Evolutionary conservation across 2,113 vertebrate genomes (phyloP).

Genomic region (Pseudonaja textilis): DNA sequence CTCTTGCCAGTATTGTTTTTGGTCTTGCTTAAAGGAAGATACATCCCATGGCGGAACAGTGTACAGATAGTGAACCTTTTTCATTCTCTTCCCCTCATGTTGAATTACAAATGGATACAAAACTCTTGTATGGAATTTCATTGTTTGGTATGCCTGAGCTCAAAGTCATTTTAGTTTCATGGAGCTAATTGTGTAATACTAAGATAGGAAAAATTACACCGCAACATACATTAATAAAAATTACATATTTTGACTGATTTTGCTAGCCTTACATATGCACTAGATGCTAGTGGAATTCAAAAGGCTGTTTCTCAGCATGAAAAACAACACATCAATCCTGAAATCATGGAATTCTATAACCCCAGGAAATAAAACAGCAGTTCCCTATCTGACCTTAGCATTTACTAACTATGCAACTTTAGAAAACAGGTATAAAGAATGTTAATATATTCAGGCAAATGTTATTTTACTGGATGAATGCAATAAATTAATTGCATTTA

Average conservation of each 20-base stretch:
- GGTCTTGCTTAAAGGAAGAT: neutral
- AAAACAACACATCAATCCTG: neutral
- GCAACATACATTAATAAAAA: neutral
- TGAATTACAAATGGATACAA: neutral
- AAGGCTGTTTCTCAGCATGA: neutral
- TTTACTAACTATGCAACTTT: neutral
- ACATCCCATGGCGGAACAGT: neutral
- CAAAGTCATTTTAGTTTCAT: neutral
- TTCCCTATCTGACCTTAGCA: neutral
- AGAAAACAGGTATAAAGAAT: neutral
- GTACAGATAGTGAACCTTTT: neutral
- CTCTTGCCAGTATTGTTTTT: neutral
- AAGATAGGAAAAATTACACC: too few relatives aligned
- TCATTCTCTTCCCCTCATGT: too few relatives aligned
- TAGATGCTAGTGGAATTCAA: neutral
- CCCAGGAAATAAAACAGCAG: neutral
- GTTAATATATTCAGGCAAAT: neutral
- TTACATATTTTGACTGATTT: neutral
- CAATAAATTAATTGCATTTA: neutral
- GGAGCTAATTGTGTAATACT: neutral
- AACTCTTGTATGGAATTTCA: neutral
- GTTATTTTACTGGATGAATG: neutral
- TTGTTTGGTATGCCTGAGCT: neutral
- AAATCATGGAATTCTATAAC: neutral
- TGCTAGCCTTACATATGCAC: neutral